phyloP scores from a whole-genome alignment of 2,113 vertebrate species.

The Microtus pennsylvanicus region DNA sequence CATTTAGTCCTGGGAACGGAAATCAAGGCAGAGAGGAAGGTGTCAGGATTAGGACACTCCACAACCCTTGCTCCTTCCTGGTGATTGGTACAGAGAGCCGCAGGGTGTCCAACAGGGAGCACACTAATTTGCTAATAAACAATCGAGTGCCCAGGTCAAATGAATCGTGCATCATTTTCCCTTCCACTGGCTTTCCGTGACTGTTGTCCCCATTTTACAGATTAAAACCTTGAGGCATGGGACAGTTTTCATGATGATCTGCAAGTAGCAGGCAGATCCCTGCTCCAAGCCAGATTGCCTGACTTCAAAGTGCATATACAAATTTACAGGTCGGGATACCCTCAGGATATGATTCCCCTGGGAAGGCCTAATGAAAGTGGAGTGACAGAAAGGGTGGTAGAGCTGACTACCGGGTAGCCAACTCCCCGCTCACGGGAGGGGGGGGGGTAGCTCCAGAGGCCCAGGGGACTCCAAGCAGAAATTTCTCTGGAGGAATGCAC shows the following conservation, averaged over 20 bases:
- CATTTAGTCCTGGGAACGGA: constrained; percentile 93
- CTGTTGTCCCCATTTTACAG: not conserved
- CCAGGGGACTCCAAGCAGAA: fast-evolving
- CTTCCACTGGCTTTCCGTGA: not conserved
- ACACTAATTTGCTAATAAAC: not conserved
- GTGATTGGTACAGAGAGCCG: not conserved
- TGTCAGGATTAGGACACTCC: not conserved
- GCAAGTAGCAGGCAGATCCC: not conserved
- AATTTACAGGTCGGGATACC: not conserved
- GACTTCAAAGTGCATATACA: not conserved
- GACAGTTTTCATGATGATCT: not conserved
- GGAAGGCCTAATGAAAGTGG: not conserved
- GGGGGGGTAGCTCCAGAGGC: not conserved
- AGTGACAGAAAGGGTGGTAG: not conserved
- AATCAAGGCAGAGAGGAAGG: not conserved
- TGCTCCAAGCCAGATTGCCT: not conserved
- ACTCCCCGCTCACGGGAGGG: not conserved
- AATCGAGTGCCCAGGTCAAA: not conserved
- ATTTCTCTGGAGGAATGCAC: too few species aligned
- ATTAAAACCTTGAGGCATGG: not conserved
- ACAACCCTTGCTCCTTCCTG: too few species aligned
- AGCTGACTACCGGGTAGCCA: not conserved
- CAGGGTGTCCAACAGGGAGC: not conserved
- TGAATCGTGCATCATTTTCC: not conserved
- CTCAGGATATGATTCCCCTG: too few species aligned